A percentile compares a stretch with the other conserved stretches of the same genome.
phyloP scores from a whole-genome alignment of 2,888 invertebrate genomes.

The Aphidius colemani region DNA sequence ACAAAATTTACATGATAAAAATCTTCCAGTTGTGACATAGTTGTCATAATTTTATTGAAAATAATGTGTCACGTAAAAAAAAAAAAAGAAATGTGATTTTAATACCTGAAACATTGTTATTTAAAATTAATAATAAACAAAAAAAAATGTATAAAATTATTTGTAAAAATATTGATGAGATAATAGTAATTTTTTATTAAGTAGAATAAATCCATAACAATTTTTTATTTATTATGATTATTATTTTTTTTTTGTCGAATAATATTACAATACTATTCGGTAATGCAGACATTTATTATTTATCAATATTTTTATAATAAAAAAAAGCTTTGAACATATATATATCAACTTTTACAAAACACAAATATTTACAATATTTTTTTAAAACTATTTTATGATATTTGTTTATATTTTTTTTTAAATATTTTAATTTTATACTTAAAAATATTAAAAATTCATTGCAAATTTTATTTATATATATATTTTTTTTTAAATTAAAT shows the following conservation, averaged over 20 bases:
- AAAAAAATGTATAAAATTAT: slow-evolving; percentile 22
- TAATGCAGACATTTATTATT: slow-evolving; percentile 11
- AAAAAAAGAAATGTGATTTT: slow-evolving; percentile 10
- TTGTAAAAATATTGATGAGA: not conserved
- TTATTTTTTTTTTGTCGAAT: slow-evolving; percentile 9
- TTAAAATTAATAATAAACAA: slow-evolving; percentile 6
- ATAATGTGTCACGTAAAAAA: slow-evolving; percentile 20
- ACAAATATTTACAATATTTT: too few relatives aligned
- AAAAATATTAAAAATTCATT: too few relatives aligned
- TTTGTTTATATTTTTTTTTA: too few relatives aligned
- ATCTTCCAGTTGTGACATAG: slow-evolving; percentile 1
- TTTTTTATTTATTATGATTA: not conserved
- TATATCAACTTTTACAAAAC: too few relatives aligned
- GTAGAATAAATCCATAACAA: slow-evolving; percentile 1
- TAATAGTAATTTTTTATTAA: too few relatives aligned
- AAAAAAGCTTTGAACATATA: too few relatives aligned
- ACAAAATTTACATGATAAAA: slow-evolving; percentile 4
- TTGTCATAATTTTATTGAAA: slow-evolving; percentile 1
- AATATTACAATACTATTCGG: slow-evolving; percentile 28
- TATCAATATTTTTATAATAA: not conserved
- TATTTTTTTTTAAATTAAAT: too few relatives aligned
- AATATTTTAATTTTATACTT: too few relatives aligned
- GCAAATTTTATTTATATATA: too few relatives aligned
- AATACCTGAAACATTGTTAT: too few relatives aligned
- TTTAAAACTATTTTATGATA: too few relatives aligned